These are phyloP conservation scores for Drosophila sproati DNA, from an alignment of 1,140 invertebrate species.

Conservation along the genomic window DNA sequence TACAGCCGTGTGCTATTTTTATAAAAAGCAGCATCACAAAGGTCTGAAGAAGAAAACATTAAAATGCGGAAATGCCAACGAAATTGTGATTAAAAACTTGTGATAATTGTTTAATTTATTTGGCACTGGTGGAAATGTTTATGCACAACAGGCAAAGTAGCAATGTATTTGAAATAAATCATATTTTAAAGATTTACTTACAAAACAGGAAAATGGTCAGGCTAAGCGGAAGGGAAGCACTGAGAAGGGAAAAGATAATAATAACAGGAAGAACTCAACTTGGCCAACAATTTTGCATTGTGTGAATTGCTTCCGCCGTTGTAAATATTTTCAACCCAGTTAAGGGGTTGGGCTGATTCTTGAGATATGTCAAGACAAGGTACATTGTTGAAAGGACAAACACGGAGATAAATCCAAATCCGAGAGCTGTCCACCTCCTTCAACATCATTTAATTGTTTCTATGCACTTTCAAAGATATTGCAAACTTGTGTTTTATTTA, in stretches of 20 bases:
- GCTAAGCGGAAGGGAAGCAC: neutral
- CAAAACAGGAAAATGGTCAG: constrained; percentile 18
- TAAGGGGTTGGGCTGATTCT: constrained; percentile 5
- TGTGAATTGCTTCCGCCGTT: constrained; percentile 65
- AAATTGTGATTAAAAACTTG: constrained; percentile 12
- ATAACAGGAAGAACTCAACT: constrained; percentile 32
- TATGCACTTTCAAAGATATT: neutral
- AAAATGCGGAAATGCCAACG: neutral
- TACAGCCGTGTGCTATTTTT: constrained; percentile 28
- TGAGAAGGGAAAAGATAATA: neutral
- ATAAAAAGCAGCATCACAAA: constrained; percentile 25
- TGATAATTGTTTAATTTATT: constrained; percentile 18
- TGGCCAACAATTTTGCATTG: constrained; percentile 66
- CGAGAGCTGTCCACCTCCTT: too few relatives aligned
- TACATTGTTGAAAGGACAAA: neutral
- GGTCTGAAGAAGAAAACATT: constrained; percentile 15
- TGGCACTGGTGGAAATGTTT: constrained; percentile 10
- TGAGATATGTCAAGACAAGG: constrained; percentile 25
- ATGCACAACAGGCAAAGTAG: constrained; percentile 23
- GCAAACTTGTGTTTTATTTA: neutral
- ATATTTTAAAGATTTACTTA: constrained; percentile 32
- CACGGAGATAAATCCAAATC: neutral
- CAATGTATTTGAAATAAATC: constrained; percentile 28
- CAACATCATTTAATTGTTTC: constrained; percentile 4
- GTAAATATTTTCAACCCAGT: constrained; percentile 28